A percentile compares a stretch with the other conserved stretches of the same genome.
Conservation (phyloP, 1,140 invertebrate genomes). For the Drosophila kohkoa region DNA sequence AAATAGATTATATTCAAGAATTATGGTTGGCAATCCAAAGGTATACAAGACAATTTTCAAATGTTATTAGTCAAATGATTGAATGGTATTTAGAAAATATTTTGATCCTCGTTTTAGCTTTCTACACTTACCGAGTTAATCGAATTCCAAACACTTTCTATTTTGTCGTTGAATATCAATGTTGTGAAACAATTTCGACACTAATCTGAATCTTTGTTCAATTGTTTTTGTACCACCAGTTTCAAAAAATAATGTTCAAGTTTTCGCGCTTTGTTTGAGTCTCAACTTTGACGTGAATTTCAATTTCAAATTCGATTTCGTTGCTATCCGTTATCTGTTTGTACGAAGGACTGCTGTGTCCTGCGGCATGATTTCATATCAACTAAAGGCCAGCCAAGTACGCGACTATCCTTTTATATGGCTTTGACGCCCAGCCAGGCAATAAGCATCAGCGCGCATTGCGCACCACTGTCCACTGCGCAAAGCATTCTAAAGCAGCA, state of each 20-base stretch:
- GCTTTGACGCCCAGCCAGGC: neutral
- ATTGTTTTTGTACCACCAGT: neutral
- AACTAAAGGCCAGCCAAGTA: slow-evolving; percentile 63
- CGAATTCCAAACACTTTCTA: slow-evolving; percentile 6
- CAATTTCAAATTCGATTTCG: slow-evolving; percentile 12
- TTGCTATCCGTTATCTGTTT: slow-evolving; percentile 12
- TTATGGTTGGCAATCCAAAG: too few species aligned
- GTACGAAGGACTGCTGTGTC: slow-evolving; percentile 49
- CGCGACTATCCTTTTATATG: slow-evolving; percentile 70
- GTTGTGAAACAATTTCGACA: neutral
- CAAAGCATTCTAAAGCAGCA: slow-evolving; percentile 59
- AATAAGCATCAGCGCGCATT: slow-evolving; percentile 63
- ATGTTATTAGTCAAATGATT: neutral
- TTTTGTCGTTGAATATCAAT: neutral
- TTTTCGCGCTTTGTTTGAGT: neutral
- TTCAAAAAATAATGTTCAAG: neutral
- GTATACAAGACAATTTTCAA: too few species aligned
- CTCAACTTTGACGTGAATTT: slow-evolving; percentile 4
- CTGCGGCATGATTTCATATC: slow-evolving; percentile 65
- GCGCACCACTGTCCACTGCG: slow-evolving; percentile 69
- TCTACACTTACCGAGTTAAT: slow-evolving; percentile 3
- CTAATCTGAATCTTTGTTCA: neutral
- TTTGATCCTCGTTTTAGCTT: neutral
- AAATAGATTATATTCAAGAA: too few species aligned
- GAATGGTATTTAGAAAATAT: neutral